Percentiles rank a stretch among this genome's conserved stretches.
These are phyloP conservation scores for Todiramphus saurophagus DNA, from an alignment of 2,113 vertebrate genomes.

Conservation along the genomic window DNA sequence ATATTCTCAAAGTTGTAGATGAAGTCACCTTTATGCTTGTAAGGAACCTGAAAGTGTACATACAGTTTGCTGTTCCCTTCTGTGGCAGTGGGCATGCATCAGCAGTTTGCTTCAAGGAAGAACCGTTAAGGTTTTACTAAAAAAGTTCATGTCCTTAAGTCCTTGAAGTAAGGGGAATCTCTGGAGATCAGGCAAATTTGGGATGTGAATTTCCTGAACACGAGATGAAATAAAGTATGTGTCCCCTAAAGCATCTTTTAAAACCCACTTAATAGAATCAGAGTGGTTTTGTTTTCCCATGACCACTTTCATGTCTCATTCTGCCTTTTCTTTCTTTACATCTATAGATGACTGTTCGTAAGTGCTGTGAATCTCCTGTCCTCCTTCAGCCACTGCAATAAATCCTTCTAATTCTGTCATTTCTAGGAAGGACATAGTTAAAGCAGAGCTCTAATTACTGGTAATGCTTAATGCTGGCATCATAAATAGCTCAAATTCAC, in stretches of 20 bases:
- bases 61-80: not conserved
- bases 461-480: not conserved
- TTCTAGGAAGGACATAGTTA: constrained; percentile 9
- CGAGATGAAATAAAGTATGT: not conserved
- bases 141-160: not conserved
- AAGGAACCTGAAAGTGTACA: not conserved
- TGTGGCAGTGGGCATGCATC: not conserved
- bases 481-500: not conserved
- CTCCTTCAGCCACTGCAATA: not conserved
- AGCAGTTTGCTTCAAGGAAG: not conserved
- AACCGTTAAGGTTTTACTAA: not conserved
- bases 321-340: not conserved
- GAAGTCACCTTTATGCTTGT: not conserved
- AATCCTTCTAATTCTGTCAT: not conserved
- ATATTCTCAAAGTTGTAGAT: not conserved
- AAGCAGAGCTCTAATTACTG: not conserved
- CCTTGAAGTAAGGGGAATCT: not conserved
- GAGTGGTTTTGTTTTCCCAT: not conserved
- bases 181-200: not conserved
- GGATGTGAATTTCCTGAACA: not conserved
- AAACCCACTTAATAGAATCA: not conserved
- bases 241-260: not conserved
- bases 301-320: not conserved
- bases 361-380: not conserved
- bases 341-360: not conserved